Evolutionary conservation across 2,113 vertebrate species (phyloP), one percentile per base, ranked within the genome.

Genomic region (Carollia perspicillata): DNA sequence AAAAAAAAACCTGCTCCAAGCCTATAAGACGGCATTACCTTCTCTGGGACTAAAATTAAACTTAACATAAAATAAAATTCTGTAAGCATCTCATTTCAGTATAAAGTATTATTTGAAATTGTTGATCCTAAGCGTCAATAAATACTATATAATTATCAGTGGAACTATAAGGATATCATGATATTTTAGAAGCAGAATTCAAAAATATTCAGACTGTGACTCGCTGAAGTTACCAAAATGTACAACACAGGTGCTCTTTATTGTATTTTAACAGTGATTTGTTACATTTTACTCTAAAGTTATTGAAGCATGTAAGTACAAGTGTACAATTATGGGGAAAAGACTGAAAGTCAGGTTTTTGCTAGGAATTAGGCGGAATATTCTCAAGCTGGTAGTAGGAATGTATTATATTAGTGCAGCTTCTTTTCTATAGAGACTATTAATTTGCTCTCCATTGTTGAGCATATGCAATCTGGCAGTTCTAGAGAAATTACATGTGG

Each of bases 1-100:
- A 99, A 98, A 96, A 98, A 99, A 86, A 98, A 14, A 1, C 99
- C 99, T 99, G 0, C 74, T 96, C 18, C 96, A 96, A 6, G n/a
- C 98, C 92, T 98, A 99, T 58, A 98, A 98, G 98, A 98, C 97
- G 33, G 98, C 99, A 0, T 98, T 99, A 74, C 99, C 99, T 2
- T 98, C 98, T 26, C 98, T 99, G 79, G 96, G 98, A 71, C 44
- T 99, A 89, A 97, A 98, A 79, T 97, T 99, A 95, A 99, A 99
- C 74, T 97, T 99, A 66, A 97, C 98, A 58, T 99, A 98, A 98
- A 91, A 81, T 71, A 89, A 49, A 40, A 81, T 33, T 80, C 30
- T 55, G 4, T 42, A 79, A 63, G 47, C 80, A 0, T 96, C 68
- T 49, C 65, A 71, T 42, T 75, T 86, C 79, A 87, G 5, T 89